A percentile compares a stretch with the other conserved stretches of the same genome.
Evolutionary conservation across 2,888 invertebrate genomes (phyloP).

Genomic region (Digitonthophagus gazella): DNA sequence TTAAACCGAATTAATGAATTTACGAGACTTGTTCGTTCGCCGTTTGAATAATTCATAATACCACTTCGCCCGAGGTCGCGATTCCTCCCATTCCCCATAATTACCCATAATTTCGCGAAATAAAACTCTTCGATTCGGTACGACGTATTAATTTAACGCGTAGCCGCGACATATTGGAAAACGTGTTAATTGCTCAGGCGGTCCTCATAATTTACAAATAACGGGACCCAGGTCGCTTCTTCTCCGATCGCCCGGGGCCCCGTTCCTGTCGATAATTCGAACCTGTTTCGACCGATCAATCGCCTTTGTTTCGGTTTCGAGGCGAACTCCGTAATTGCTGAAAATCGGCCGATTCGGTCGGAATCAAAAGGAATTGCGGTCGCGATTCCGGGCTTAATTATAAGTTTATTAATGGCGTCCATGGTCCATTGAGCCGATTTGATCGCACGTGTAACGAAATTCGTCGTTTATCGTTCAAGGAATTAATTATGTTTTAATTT

Average conservation of each 20-base stretch:
- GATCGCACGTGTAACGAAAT: slow-evolving; percentile 16
- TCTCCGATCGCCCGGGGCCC: not conserved
- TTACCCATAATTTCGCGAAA: not conserved
- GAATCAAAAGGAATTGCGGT: not conserved
- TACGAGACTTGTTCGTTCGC: not conserved
- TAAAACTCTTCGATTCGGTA: not conserved
- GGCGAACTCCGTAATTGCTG: not conserved
- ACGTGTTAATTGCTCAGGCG: not conserved
- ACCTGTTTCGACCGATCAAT: not conserved
- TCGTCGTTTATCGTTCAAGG: slow-evolving; percentile 24
- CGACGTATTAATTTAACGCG: not conserved
- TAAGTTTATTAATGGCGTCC: slow-evolving; percentile 21
- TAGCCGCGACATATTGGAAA: not conserved
- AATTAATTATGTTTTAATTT: slow-evolving; percentile 24
- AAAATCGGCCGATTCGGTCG: not conserved
- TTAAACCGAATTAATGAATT: not conserved
- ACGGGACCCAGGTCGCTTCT: not conserved
- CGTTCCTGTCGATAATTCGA: not conserved
- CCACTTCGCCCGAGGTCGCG: not conserved
- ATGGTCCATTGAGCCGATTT: slow-evolving; percentile 21
- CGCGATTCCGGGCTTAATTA: slow-evolving; percentile 11
- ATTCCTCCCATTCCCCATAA: not conserved
- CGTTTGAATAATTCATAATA: not conserved
- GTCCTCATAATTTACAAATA: not conserved
- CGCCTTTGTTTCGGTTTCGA: not conserved